Percentiles rank a stretch among this genome's conserved stretches.
Evolutionary conservation across 2,888 invertebrate genomes (phyloP).

Genomic region (Machimus atricapillus): DNA sequence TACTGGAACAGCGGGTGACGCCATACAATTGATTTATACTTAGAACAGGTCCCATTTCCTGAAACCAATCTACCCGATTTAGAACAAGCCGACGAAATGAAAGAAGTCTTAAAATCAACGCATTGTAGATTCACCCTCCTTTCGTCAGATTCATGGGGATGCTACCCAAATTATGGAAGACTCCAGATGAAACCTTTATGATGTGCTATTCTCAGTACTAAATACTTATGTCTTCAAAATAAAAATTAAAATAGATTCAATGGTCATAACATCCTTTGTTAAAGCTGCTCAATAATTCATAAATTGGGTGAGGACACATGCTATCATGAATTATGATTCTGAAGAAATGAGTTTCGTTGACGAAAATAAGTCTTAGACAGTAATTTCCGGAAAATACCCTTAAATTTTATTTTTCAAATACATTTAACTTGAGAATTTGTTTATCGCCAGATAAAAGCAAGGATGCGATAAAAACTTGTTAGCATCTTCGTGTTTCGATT

Average conservation of each 20-base stretch:
- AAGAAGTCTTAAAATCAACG: background rate
- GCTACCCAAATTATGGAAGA: background rate
- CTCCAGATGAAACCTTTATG: conserved; percentile 13
- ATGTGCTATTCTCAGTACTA: background rate
- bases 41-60: conserved; percentile 2
- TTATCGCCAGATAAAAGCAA: no score
- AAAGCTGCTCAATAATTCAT: background rate
- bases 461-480: no score
- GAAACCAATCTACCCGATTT: background rate
- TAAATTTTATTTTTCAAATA: no score
- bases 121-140: background rate
- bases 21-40: background rate
- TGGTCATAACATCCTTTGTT: background rate
- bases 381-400: background rate
- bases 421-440: no score
- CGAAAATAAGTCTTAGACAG: background rate
- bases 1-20: background rate
- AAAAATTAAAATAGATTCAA: background rate
- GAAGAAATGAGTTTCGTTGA: background rate
- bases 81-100: background rate
- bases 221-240: background rate
- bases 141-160: background rate
- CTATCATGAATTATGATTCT: background rate
- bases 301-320: background rate
- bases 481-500: no score